These are phyloP conservation scores for Crypturellus tataupa DNA, from an alignment of 2,797 vertebrate species.

Conservation along the genomic window DNA sequence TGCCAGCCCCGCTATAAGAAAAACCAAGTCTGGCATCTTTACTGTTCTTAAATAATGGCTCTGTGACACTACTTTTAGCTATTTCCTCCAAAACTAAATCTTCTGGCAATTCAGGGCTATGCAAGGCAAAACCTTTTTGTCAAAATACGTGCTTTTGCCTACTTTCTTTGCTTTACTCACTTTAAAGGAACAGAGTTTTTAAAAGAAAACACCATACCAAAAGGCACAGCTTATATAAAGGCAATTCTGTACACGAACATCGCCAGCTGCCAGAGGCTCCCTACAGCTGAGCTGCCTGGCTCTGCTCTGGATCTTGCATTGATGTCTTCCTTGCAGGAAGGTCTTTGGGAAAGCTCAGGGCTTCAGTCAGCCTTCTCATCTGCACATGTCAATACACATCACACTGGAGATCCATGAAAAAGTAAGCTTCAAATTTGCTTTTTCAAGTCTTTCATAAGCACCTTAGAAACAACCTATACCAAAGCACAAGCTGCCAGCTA, in stretches of 20 bases:
- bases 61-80: neutral
- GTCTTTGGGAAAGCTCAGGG: too few species aligned
- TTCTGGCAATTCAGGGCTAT: neutral
- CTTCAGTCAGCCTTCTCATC: neutral
- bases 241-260: fast-evolving
- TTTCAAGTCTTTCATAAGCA: neutral
- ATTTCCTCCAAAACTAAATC: neutral
- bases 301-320: neutral
- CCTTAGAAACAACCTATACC: neutral
- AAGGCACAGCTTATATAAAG: neutral
- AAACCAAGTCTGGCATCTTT: neutral
- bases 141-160: neutral
- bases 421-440: neutral
- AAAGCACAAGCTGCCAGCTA: neutral
- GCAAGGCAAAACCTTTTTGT: neutral
- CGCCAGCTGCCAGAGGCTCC: neutral
- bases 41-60: neutral
- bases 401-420: neutral
- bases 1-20: neutral
- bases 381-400: neutral
- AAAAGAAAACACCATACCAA: neutral
- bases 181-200: neutral
- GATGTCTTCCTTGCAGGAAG: neutral
- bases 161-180: neutral
- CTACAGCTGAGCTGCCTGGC: neutral